Base-by-base conservation (phyloP, 2,888 invertebrate species). In the Clusia tigrina region DNA sequence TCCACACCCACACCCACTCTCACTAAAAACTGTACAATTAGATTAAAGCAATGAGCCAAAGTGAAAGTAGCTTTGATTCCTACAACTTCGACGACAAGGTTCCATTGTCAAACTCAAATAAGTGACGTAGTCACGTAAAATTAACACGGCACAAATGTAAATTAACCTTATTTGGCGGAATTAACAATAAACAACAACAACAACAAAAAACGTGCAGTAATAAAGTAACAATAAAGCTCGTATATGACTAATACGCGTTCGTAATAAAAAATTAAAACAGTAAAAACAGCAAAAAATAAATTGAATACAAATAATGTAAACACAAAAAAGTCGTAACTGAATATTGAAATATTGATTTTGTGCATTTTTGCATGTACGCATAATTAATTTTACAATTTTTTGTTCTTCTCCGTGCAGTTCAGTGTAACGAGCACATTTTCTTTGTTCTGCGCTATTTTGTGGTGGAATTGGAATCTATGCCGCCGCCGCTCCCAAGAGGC, bases 61-160 rank as follows among this genome's bases (percentile, higher is more conserved):
- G 66, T 60, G 63, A 66, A 66, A 66, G 66, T 60, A 57, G 58
- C 46, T 58, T 52, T 46, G 25, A 54, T 38, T 59, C 58, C n/a
- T n/a, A 54, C 59, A 59, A 59, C 62, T 63, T 62, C 58, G 58
- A 55, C 18, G n/a, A n/a, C n/a, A 10, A 57, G 57, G 38, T 20
- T 22, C 10, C 42, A 26, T 9, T 52, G 10, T 22, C 48, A 22
- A 2, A 42, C 1, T n/a, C 22, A 54, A 55, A 54, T 20, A 15
- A 53, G 2, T 51, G 1, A 24, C 25, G 26, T 54, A 24, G 18
- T 25, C 46, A 52, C 37, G 25, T 62, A 32, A 26, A 53, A 61
- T 51, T 55, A 56, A 57, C 51, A 60, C 18, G 42, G 37, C 12
- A 32, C 32, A 32, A 5, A 32, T 32, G n/a, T 32, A 32, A 5